phyloP scores from a whole-genome alignment of 2,113 vertebrate genomes.

The Athene cunicularia region DNA sequence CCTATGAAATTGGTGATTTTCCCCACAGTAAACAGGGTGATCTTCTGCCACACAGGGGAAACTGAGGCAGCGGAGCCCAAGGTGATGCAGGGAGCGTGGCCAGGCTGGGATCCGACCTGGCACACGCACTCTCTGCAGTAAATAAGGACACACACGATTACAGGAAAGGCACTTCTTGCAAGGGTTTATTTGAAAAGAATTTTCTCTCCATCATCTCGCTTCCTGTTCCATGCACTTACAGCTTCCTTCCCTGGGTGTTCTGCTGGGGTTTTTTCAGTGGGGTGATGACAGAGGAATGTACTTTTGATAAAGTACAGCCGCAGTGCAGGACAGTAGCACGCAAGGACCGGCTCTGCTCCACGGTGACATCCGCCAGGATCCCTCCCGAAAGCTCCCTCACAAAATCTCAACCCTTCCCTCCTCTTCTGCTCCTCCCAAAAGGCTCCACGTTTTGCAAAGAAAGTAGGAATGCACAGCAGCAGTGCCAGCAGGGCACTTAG shows the following conservation, averaged over 20 bases:
- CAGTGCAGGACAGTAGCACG: rapidly evolving
- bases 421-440: neutral
- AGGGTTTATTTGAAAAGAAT: neutral
- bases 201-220: neutral
- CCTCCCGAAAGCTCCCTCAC: neutral
- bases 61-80: neutral
- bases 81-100: rapidly evolving
- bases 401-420: neutral
- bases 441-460: neutral
- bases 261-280: neutral
- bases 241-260: neutral
- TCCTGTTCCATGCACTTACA: neutral
- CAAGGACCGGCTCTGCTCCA: rapidly evolving
- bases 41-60: neutral
- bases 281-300: neutral
- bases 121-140: neutral
- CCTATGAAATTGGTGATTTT: neutral
- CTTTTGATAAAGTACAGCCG: neutral
- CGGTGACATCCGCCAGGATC: neutral
- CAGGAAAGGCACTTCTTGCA: neutral
- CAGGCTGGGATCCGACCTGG: rapidly evolving
- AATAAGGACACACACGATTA: neutral
- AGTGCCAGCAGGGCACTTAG: rapidly evolving
- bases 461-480: neutral
- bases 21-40: rapidly evolving